These are phyloP conservation scores for Agrotis exclamationis DNA, from an alignment of 2,888 invertebrate species.

Conservation along the genomic window DNA sequence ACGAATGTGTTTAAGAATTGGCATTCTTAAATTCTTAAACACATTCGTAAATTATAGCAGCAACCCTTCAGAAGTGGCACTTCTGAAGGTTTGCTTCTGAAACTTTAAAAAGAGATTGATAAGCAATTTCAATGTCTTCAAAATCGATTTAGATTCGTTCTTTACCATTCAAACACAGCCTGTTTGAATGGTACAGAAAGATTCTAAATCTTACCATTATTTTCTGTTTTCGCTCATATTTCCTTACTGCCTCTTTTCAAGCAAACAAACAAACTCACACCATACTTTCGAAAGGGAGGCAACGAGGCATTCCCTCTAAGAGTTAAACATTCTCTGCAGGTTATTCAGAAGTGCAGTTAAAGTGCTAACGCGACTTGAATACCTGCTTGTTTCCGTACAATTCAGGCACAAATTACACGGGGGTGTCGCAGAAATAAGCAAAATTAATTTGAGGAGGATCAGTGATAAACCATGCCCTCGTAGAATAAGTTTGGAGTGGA, in stretches of 20 bases:
- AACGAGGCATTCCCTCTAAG: slow-evolving; percentile 46
- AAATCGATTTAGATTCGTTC: no score
- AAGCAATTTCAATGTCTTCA: background rate
- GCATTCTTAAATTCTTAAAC: no score
- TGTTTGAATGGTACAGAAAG: no score
- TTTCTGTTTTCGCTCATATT: background rate
- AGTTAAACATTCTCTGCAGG: slow-evolving; percentile 60
- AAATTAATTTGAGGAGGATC: slow-evolving; percentile 58
- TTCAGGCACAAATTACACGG: slow-evolving; percentile 62
- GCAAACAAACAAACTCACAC: slow-evolving; percentile 16
- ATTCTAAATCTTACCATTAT: background rate
- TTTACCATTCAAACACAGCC: no score
- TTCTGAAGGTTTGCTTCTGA: no score
- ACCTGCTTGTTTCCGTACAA: slow-evolving; percentile 64
- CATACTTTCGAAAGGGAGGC: slow-evolving; percentile 41
- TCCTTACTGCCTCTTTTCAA: no score
- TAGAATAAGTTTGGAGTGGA: slow-evolving; percentile 28
- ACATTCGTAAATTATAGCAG: no score
- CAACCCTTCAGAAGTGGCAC: no score
- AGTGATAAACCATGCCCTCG: slow-evolving; percentile 41
- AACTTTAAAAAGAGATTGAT: no score
- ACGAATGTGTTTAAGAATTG: background rate
- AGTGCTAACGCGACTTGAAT: slow-evolving; percentile 58
- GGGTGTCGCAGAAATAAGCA: slow-evolving; percentile 58
- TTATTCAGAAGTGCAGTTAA: slow-evolving; percentile 62